These are phyloP conservation scores for Malurus leucopterus DNA, from an alignment of 2,797 vertebrate species.

Conservation along the genomic window DNA sequence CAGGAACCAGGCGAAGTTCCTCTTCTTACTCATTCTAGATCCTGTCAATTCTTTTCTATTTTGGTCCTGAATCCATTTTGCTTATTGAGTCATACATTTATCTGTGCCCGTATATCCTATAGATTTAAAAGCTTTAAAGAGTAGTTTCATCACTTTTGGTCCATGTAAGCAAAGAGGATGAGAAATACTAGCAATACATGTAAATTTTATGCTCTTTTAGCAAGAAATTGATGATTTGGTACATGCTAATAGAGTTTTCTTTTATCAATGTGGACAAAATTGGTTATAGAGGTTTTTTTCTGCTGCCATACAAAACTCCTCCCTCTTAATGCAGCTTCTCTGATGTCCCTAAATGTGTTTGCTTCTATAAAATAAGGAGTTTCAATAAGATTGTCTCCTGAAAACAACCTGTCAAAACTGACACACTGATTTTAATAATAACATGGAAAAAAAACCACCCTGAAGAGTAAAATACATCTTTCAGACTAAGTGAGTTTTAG, in stretches of 20 bases:
- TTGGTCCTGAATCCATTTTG: neutral
- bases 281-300: neutral
- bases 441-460: neutral
- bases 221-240: neutral
- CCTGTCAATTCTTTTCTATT: slow-evolving; percentile 34
- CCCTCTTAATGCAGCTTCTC: neutral
- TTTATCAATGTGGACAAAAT: neutral
- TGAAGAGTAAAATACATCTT: slow-evolving; percentile 16
- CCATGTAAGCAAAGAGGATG: neutral
- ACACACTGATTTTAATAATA: neutral
- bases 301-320: neutral
- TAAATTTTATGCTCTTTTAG: neutral
- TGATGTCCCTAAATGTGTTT: neutral
- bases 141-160: neutral
- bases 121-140: neutral
- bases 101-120: neutral
- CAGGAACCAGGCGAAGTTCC: slow-evolving; percentile 34
- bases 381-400: neutral
- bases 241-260: neutral
- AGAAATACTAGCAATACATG: neutral
- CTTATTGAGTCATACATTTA: neutral
- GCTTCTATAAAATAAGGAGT: neutral
- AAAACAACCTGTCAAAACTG: slow-evolving; percentile 1
- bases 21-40: slow-evolving; percentile 37
- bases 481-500: slow-evolving; percentile 2